Conservation (phyloP, 2,797 vertebrate species). For the Phalanger gymnotis region DNA sequence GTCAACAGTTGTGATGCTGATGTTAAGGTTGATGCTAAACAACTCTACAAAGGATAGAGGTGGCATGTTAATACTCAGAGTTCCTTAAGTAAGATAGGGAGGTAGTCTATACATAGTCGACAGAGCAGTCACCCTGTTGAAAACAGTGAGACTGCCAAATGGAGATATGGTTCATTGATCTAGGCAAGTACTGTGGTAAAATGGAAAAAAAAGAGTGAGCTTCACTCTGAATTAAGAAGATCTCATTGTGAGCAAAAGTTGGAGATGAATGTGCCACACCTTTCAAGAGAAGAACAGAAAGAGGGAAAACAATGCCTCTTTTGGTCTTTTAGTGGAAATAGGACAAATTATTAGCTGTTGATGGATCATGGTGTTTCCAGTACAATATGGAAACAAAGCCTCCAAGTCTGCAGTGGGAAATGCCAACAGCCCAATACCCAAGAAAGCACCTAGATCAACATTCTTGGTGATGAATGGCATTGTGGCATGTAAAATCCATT, state of each 20-base stretch:
- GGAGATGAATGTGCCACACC: neutral
- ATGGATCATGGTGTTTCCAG: neutral
- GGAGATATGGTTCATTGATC: neutral
- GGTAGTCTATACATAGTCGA: too few relatives aligned
- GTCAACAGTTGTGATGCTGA: conserved; percentile 58
- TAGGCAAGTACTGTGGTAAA: neutral
- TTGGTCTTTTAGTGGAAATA: neutral
- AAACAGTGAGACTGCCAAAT: neutral
- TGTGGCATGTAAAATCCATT: neutral
- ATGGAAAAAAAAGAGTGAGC: neutral
- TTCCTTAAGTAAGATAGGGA: neutral
- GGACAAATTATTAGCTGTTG: neutral
- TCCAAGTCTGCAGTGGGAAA: neutral
- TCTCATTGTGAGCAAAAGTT: neutral
- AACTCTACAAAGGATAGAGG: neutral
- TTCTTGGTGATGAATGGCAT: neutral
- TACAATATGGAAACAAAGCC: conserved; percentile 9
- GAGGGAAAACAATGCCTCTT: neutral
- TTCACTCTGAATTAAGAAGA: neutral
- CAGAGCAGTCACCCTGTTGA: neutral
- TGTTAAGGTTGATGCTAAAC: neutral
- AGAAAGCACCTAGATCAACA: conserved; percentile 10
- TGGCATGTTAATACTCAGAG: conserved; percentile 11
- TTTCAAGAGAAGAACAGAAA: conserved; percentile 6
- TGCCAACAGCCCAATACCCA: neutral